phyloP scores from a whole-genome alignment of 2,888 invertebrate genomes.

The Cenopis cana region DNA sequence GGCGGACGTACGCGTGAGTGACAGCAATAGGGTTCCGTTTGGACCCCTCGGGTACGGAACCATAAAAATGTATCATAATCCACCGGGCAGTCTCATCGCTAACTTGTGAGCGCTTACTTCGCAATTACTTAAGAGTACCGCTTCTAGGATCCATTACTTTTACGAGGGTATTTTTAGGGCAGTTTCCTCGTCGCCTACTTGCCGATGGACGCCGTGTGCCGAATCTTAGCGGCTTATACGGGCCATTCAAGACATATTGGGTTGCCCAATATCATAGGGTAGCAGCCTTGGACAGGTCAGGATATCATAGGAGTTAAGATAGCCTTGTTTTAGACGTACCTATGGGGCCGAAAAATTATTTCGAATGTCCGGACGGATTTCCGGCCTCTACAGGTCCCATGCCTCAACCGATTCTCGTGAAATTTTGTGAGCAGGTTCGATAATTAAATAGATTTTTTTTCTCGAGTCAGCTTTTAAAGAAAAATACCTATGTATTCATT shows the following conservation, averaged over 20 bases:
- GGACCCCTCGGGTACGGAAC: too few species aligned
- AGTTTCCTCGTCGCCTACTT: conserved; percentile 39
- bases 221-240: conserved; percentile 20
- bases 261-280: neutral
- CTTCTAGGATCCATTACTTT: conserved; percentile 56
- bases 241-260: conserved; percentile 7
- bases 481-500: too few species aligned
- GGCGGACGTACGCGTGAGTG: too few species aligned
- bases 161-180: conserved; percentile 57
- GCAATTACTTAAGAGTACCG: conserved; percentile 53
- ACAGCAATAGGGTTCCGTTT: too few species aligned
- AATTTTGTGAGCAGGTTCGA: too few species aligned
- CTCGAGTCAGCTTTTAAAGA: too few species aligned
- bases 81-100: conserved; percentile 4
- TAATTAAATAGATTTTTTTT: too few species aligned
- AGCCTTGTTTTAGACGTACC: neutral
- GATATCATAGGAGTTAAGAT: neutral
- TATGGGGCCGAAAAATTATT: too few species aligned
- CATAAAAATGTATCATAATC: conserved; percentile 4
- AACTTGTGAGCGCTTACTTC: conserved; percentile 45
- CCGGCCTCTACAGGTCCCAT: too few species aligned
- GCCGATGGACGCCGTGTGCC: neutral
- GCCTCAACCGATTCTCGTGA: too few species aligned
- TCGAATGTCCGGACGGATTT: too few species aligned
- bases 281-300: neutral